These are phyloP conservation scores for Mico argentatus DNA, from an alignment of 2,797 vertebrate species.

Conservation along the genomic window DNA sequence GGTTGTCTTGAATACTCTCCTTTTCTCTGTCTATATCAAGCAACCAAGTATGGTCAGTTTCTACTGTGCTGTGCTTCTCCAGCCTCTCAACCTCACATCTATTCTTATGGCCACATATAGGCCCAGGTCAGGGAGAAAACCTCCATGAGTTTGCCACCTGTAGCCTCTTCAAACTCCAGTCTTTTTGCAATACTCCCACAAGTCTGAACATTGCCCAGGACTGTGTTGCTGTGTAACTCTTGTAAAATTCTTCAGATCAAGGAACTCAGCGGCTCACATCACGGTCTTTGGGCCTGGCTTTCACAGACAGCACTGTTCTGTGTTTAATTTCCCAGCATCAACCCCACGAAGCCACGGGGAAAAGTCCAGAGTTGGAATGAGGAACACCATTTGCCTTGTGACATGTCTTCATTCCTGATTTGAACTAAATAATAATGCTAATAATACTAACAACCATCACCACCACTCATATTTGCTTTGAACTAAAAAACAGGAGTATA, in stretches of 20 bases:
- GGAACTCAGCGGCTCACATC: not conserved
- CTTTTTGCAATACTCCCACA: not conserved
- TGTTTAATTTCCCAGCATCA: not conserved
- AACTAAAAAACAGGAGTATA: not conserved
- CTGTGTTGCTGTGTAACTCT: not conserved
- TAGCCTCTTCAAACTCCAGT: not conserved
- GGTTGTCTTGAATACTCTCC: not conserved
- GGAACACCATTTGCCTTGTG: not conserved
- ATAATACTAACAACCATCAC: not conserved
- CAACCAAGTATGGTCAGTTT: not conserved
- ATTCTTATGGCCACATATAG: accelerated
- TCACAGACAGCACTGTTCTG: too few relatives aligned
- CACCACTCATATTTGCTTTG: not conserved
- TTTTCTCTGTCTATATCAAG: not conserved
- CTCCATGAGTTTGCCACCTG: not conserved
- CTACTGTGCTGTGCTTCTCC: not conserved
- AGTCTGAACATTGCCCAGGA: not conserved
- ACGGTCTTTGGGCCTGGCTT: not conserved
- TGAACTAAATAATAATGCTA: not conserved
- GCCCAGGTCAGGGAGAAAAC: not conserved
- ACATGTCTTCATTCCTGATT: not conserved
- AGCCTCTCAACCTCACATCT: not conserved
- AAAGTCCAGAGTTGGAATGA: not conserved
- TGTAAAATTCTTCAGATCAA: not conserved
- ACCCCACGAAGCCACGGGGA: not conserved